Conservation (phyloP, 2,113 vertebrate species). For the Lathamus discolor region DNA sequence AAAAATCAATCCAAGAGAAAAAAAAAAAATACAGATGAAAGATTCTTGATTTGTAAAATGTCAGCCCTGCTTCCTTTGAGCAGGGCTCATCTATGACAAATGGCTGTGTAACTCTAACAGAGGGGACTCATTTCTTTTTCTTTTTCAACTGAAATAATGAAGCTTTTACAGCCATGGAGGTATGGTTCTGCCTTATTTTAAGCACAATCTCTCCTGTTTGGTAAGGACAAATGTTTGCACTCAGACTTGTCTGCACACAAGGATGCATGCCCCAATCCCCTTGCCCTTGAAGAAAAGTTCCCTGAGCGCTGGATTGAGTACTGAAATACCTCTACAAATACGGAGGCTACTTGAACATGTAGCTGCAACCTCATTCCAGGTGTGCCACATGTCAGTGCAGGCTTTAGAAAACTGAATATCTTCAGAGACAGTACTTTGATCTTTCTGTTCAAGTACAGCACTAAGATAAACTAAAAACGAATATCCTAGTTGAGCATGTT, state of each 20-base stretch:
- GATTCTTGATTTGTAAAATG: slow-evolving; percentile 21
- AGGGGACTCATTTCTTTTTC: not conserved
- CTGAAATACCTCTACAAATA: not conserved
- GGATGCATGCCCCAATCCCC: rapidly evolving
- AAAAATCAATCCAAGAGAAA: slow-evolving; percentile 43
- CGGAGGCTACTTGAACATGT: not conserved
- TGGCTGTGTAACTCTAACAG: not conserved
- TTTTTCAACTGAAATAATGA: not conserved
- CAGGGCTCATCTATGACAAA: not conserved
- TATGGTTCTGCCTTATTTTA: not conserved
- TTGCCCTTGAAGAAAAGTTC: not conserved
- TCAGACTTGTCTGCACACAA: not conserved
- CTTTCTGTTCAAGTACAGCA: not conserved
- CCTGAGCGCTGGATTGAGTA: rapidly evolving
- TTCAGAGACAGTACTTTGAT: not conserved
- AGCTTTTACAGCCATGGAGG: not conserved
- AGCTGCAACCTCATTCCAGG: not conserved
- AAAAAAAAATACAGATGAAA: not conserved
- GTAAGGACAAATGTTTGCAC: not conserved
- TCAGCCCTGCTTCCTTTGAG: not conserved
- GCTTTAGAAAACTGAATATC: not conserved
- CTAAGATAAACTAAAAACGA: not conserved
- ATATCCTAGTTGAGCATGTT: not conserved
- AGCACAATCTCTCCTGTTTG: not conserved
- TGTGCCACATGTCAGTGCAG: not conserved